Conservation (phyloP, 2,888 invertebrate genomes). For the Glyphotaelius pellucidus region DNA sequence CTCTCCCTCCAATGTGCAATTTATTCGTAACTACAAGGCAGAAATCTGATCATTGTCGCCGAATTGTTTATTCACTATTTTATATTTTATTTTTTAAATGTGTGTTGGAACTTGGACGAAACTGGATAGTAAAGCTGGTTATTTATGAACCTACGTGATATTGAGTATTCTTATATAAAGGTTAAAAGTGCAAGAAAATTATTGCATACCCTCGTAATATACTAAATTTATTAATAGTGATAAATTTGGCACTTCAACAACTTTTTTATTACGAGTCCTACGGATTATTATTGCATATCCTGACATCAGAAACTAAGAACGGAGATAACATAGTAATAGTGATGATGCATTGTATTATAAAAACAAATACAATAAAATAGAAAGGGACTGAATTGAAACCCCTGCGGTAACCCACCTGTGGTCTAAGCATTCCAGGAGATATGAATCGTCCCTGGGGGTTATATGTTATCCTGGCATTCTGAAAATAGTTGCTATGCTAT, state of each 20-base stretch:
- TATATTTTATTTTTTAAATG: background rate
- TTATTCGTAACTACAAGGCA: no score
- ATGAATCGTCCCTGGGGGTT: background rate
- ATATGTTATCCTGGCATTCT: background rate
- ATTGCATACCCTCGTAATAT: background rate
- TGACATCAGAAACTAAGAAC: background rate
- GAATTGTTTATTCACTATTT: background rate
- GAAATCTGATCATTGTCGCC: background rate
- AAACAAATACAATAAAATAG: constrained; percentile 22
- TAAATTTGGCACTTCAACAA: background rate
- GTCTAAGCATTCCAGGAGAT: constrained; percentile 27
- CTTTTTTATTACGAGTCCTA: background rate
- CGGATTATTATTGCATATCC: background rate
- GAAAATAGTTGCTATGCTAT: background rate
- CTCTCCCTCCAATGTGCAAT: no score
- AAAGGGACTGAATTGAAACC: constrained; percentile 13
- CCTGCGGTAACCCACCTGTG: constrained; percentile 31
- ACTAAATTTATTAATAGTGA: background rate
- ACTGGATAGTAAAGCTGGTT: no score
- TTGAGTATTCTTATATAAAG: background rate
- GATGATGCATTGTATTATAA: constrained; percentile 6
- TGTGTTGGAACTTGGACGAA: background rate
- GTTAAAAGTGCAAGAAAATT: background rate
- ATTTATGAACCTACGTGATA: background rate
- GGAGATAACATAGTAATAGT: background rate